Conservation (phyloP, 2,113 vertebrate genomes). For the Microcebus murinus region DNA sequence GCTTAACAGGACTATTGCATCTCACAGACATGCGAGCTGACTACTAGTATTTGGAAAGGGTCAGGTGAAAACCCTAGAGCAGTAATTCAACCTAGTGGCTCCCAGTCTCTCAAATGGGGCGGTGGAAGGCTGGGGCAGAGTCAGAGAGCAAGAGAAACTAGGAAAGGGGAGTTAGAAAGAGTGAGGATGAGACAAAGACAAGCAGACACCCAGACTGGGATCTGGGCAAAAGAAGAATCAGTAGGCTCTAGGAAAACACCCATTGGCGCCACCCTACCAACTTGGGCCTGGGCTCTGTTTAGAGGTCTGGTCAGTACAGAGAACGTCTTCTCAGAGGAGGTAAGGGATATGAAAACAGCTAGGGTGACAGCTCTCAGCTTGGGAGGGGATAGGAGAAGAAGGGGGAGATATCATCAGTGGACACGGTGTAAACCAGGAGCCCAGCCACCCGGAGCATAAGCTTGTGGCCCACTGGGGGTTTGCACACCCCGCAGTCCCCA, state of each 20-base stretch:
- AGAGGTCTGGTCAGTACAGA: neutral
- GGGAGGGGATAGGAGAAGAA: neutral
- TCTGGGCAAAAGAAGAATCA: neutral
- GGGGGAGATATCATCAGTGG: too few species aligned
- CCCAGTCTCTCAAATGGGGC: accelerated
- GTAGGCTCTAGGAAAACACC: neutral
- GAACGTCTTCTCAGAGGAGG: neutral
- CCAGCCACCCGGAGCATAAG: neutral
- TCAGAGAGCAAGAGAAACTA: neutral
- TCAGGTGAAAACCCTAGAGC: neutral
- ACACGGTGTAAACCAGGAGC: neutral
- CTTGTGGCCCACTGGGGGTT: neutral
- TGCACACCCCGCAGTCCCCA: neutral
- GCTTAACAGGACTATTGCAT: neutral
- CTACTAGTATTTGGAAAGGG: neutral
- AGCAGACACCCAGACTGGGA: neutral
- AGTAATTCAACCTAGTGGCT: neutral
- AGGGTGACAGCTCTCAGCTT: neutral
- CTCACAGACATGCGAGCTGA: neutral
- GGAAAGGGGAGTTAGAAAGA: neutral
- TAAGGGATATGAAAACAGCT: neutral
- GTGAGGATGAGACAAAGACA: neutral
- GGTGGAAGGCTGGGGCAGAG: neutral
- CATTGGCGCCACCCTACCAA: too few species aligned
- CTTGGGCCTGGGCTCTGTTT: neutral